Conservation (phyloP, 2,113 vertebrate species). For the Toxostoma redivivum region DNA sequence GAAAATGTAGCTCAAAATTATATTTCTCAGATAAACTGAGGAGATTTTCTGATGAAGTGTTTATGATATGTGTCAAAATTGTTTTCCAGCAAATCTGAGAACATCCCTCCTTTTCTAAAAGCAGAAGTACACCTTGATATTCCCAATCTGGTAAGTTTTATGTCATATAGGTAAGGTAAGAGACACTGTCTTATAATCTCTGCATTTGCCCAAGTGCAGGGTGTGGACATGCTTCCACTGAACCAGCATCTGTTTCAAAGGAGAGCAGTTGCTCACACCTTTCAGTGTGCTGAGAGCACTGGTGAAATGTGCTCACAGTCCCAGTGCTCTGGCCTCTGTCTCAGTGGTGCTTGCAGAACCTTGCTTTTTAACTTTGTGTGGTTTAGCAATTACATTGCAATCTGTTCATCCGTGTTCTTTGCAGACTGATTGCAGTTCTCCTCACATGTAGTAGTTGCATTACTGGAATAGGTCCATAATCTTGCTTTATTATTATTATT, state of each 20-base stretch:
- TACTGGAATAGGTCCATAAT: not conserved
- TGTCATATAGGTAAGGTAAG: not conserved
- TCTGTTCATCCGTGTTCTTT: not conserved
- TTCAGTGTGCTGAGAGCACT: not conserved
- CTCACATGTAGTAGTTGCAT: not conserved
- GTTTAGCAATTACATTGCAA: not conserved
- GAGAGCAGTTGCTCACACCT: not conserved
- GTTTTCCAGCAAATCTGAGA: slow-evolving; percentile 59
- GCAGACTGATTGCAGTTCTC: not conserved
- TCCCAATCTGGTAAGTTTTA: slow-evolving; percentile 76
- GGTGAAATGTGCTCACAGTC: not conserved
- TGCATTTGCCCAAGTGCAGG: not conserved
- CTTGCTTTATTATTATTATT: not conserved
- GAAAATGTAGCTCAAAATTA: not conserved
- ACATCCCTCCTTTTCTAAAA: slow-evolving; percentile 70
- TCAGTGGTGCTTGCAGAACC: not conserved
- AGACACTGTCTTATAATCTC: not conserved
- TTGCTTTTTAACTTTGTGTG: not conserved
- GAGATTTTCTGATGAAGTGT: not conserved
- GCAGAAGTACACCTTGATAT: slow-evolving; percentile 75
- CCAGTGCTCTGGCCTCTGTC: not conserved
- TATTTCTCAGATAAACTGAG: not conserved
- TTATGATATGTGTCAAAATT: not conserved
- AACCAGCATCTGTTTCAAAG: not conserved
- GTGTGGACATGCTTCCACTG: not conserved